Evolutionary conservation across 2,888 invertebrate genomes (phyloP).

Genomic region (Agriopis marginaria): DNA sequence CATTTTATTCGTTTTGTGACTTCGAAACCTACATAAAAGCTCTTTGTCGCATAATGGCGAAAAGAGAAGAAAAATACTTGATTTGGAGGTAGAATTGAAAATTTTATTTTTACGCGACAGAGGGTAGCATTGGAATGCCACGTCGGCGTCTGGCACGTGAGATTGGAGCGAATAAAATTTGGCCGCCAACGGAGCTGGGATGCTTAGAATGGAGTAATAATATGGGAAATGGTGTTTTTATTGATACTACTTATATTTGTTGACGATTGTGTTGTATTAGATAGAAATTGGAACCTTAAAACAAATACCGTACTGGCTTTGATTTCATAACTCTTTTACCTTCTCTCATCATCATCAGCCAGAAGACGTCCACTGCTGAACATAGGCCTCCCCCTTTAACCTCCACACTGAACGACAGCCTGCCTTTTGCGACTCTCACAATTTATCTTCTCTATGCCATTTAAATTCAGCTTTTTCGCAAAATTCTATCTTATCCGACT

Average conservation of each 20-base stretch:
- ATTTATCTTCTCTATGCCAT: too few relatives aligned
- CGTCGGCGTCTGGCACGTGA: conserved; percentile 49
- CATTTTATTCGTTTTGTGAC: conserved; percentile 42
- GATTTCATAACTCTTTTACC: background rate
- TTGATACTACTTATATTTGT: conserved; percentile 1
- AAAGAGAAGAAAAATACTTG: conserved; percentile 48
- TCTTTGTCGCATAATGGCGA: conserved; percentile 38
- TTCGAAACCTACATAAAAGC: conserved; percentile 40
- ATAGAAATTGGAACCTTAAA: background rate
- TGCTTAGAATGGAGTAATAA: conserved; percentile 18
- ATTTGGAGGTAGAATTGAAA: conserved; percentile 47
- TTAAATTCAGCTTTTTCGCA: too few relatives aligned
- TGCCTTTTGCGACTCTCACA: too few relatives aligned
- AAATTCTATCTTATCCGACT: too few relatives aligned
- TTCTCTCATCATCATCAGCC: too few relatives aligned
- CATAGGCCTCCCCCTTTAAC: too few relatives aligned
- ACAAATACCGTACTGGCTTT: too few relatives aligned
- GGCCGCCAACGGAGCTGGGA: conserved; percentile 30
- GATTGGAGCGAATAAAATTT: conserved; percentile 58
- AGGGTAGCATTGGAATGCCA: conserved; percentile 51
- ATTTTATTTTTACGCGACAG: conserved; percentile 42
- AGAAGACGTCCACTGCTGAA: too few relatives aligned
- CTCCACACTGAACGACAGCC: too few relatives aligned
- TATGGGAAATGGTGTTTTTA: conserved; percentile 8
- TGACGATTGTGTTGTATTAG: background rate